These are phyloP conservation scores for Antechinus stuartii DNA, from an alignment of 2,113 vertebrate genomes.

Conservation along the genomic window DNA sequence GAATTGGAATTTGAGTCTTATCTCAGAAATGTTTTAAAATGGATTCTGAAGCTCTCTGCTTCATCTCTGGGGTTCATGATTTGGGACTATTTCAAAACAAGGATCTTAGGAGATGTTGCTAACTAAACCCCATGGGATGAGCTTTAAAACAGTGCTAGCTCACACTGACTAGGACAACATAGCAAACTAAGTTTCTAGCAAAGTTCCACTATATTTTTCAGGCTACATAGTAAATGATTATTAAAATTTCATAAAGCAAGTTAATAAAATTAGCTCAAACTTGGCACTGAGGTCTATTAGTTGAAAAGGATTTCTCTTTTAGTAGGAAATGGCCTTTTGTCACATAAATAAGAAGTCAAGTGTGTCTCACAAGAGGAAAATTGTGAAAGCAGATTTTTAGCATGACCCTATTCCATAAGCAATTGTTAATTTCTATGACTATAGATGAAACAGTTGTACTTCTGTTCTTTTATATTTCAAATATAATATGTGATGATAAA, in stretches of 20 bases:
- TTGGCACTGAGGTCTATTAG: slow-evolving; percentile 10
- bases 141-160: slow-evolving; percentile 14
- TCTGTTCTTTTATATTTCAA: neutral
- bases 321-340: neutral
- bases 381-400: neutral
- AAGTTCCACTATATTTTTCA: slow-evolving; percentile 18
- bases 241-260: slow-evolving; percentile 52
- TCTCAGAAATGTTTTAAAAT: neutral
- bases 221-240: slow-evolving; percentile 10
- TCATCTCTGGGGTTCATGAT: neutral
- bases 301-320: neutral
- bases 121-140: slow-evolving; percentile 1
- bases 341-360: neutral
- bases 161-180: neutral
- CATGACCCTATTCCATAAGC: neutral
- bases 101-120: neutral
- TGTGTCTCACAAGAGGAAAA: neutral
- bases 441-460: neutral
- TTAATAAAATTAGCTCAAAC: slow-evolving; percentile 53
- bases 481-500: neutral
- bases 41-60: neutral
- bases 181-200: slow-evolving; percentile 20
- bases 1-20: neutral
- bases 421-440: neutral
- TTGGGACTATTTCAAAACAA: neutral